Base-by-base conservation (phyloP, 2,888 invertebrate genomes). In the Phengaris alcon region DNA sequence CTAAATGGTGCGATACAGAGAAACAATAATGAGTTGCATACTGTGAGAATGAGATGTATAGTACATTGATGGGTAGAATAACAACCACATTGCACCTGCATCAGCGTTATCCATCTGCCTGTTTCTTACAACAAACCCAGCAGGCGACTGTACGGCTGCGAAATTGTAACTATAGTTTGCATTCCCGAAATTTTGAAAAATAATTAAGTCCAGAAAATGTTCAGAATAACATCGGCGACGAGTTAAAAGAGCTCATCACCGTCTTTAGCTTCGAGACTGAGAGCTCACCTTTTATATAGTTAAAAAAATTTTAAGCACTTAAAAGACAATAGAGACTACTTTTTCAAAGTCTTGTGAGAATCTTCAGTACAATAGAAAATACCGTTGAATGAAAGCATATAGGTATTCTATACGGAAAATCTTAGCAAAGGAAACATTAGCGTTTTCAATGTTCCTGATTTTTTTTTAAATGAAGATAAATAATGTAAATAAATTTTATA, bases 21-120 rank as follows among this genome's bases (percentile, higher is more conserved):
- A 70, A 70, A 51, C 48, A 22, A 22, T 51, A 70, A 70, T 70
- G 51, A 70, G 70, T 51, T 70, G 15, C 70, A 48, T 22, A 70
- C 70, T 70, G 51, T 70, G 51, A 70, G 70, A 48, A 48, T 64
- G 64, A 12, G 12, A 64, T 64, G 64, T 64, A 22, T 59, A 22
- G 15, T 22, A 7, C 64, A 44, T 44, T 12, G 13, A 64, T 35
- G 64, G 64, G 44, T 13, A 64, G 35, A 12, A 44, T 44, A 52
- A 52, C 4, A 10, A 12, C 52, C 13, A 35, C 12, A 35, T 64
- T 64, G 35, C 64, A 64, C 64, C 64, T 64, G 64, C 59, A 59
- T 59, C 9, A 15, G 59, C 22, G 22, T 10, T 10, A 35, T 64
- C 2, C 64, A 44, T 35, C 64, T 64, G 64, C 64, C 6, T 35